Percentiles rank a stretch among this genome's conserved stretches.
phyloP scores from a whole-genome alignment of 2,888 invertebrate species.

The Ommatoiulus sabulosus region DNA sequence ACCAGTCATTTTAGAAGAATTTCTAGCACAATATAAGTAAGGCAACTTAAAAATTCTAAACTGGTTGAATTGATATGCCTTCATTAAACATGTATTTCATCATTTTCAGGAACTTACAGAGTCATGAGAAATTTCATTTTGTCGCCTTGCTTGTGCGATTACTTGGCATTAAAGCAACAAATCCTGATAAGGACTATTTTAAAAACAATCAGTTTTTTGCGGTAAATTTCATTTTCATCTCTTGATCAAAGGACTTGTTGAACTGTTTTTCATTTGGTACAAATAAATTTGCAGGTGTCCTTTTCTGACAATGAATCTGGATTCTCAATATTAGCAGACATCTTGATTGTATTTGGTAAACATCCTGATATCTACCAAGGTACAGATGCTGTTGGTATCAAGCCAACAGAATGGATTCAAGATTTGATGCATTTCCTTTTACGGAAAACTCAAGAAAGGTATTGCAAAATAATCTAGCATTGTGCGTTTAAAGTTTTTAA shows the following conservation, averaged over 20 bases:
- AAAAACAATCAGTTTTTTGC: not conserved
- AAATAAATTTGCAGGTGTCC: not conserved
- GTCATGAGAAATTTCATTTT: not conserved
- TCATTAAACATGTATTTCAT: not conserved
- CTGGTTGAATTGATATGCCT: not conserved
- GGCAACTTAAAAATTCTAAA: not conserved
- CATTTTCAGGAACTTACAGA: not conserved
- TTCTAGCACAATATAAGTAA: not conserved
- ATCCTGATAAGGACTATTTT: not conserved
- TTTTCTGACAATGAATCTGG: constrained; percentile 12
- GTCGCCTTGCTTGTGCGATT: not conserved
- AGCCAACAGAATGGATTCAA: not conserved
- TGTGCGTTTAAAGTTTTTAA: not conserved
- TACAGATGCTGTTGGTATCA: not conserved
- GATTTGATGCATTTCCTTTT: not conserved
- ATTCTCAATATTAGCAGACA: not conserved
- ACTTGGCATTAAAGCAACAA: not conserved
- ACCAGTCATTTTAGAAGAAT: not conserved
- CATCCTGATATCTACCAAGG: not conserved
- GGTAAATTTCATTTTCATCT: not conserved
- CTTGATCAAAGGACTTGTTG: not conserved
- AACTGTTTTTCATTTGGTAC: not conserved
- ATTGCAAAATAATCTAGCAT: not conserved
- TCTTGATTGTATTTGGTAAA: not conserved
- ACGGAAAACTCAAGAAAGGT: not conserved